phyloP scores from a whole-genome alignment of 2,113 vertebrate species.

The Megaceryle maxima region DNA sequence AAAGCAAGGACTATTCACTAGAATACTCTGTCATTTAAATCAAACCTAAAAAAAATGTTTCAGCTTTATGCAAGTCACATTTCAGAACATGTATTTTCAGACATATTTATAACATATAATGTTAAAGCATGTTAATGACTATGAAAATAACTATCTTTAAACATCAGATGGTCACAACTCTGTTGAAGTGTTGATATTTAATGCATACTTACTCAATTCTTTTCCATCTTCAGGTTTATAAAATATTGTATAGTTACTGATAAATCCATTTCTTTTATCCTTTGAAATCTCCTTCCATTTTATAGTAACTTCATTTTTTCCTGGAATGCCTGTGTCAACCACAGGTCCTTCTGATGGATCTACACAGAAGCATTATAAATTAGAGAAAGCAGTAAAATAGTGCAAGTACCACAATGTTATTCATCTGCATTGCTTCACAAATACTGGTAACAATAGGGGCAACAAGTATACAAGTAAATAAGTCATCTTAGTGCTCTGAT shows the following conservation, averaged over 20 bases:
- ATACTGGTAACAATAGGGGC: background rate
- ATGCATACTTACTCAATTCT: slow-evolving; percentile 65
- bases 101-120: background rate
- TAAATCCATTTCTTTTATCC: slow-evolving; percentile 66
- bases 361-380: slow-evolving; percentile 2
- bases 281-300: slow-evolving; percentile 73
- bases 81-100: background rate
- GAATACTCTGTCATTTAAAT: background rate
- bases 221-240: slow-evolving; percentile 65
- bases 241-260: slow-evolving; percentile 78
- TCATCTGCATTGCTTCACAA: background rate
- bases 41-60: background rate
- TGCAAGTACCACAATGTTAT: background rate
- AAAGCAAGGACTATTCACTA: background rate
- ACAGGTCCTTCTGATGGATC: slow-evolving; percentile 68
- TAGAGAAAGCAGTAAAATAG: background rate
- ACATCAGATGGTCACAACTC: background rate
- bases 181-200: background rate
- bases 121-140: background rate
- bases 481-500: background rate
- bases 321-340: background rate
- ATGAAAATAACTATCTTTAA: background rate
- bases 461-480: background rate
- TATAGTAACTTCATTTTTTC: slow-evolving; percentile 65
- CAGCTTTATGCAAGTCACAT: background rate